These are phyloP conservation scores for Phoxinus phoxinus DNA, from an alignment of 2,113 vertebrate species.

Conservation along the genomic window DNA sequence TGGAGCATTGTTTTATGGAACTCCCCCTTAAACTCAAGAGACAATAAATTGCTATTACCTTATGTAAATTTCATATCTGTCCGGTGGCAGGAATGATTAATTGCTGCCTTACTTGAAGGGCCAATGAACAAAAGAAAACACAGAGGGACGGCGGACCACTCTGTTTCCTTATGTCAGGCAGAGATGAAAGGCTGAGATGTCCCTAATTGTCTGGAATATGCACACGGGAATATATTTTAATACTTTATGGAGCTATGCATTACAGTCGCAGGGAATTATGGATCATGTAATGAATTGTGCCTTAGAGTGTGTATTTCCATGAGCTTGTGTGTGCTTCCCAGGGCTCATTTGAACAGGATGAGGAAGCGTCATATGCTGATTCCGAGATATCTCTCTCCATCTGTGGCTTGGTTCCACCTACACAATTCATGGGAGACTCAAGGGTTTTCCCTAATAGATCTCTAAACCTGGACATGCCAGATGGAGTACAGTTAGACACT, in stretches of 20 bases:
- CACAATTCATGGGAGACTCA: neutral
- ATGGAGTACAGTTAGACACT: neutral
- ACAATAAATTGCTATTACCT: slow-evolving; percentile 43
- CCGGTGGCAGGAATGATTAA: slow-evolving; percentile 48
- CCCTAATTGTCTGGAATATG: slow-evolving; percentile 16
- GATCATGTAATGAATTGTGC: slow-evolving; percentile 3
- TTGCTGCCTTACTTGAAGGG: slow-evolving; percentile 40
- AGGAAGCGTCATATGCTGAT: slow-evolving; percentile 12
- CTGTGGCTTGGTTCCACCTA: neutral
- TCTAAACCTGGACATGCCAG: neutral
- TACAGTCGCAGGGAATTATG: neutral
- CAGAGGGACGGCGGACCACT: neutral
- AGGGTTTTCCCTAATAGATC: neutral
- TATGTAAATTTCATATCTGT: slow-evolving; percentile 55
- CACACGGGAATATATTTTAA: neutral
- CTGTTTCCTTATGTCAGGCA: slow-evolving; percentile 39
- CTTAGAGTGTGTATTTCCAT: neutral
- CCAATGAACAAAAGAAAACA: slow-evolving; percentile 43
- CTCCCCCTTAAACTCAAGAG: slow-evolving; percentile 16
- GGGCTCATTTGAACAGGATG: neutral
- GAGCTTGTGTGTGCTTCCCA: neutral
- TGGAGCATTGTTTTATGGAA: slow-evolving; percentile 6
- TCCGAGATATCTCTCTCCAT: neutral
- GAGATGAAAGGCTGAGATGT: slow-evolving; percentile 27
- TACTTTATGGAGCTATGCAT: neutral